Evolutionary conservation across 35 echinoderm and acorn worm genomes (phyloP).

Genomic region (Diadema setosum): DNA sequence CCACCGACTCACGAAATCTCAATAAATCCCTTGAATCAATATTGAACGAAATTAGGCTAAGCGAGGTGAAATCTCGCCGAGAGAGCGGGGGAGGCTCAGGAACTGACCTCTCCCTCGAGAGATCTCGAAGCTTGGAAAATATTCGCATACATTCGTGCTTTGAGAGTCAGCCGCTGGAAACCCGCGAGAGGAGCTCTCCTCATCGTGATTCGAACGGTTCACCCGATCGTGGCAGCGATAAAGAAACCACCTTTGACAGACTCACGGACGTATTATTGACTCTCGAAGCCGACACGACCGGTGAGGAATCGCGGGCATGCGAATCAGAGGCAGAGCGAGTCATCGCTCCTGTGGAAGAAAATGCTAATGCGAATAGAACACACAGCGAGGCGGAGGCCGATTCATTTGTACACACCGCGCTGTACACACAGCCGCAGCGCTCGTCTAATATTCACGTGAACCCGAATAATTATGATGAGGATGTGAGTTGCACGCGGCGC

Average conservation of each 20-base stretch:
- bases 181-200: constrained; percentile 9
- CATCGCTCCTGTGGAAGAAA: not conserved
- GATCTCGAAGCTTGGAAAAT: constrained; percentile 61
- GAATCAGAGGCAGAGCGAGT: constrained; percentile 17
- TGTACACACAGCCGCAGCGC: not conserved
- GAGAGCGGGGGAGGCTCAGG: not conserved
- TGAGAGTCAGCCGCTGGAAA: not conserved
- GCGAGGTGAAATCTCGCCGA: not conserved
- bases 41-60: constrained; percentile 34
- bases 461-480: constrained; percentile 29
- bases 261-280: constrained; percentile 38
- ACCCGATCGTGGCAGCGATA: constrained; percentile 25
- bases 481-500: constrained; percentile 4
- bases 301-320: constrained; percentile 51
- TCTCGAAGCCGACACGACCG: constrained; percentile 9
- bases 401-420: not conserved
- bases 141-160: not conserved
- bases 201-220: not conserved
- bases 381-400: not conserved
- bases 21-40: constrained; percentile 72
- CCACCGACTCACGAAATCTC: constrained; percentile 31
- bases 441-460: constrained; percentile 25
- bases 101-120: constrained; percentile 32
- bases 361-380: constrained; percentile 8
- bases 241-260: constrained; percentile 45